Conservation (phyloP, 1,140 invertebrate species). For the Diachasma alloeum region DNA sequence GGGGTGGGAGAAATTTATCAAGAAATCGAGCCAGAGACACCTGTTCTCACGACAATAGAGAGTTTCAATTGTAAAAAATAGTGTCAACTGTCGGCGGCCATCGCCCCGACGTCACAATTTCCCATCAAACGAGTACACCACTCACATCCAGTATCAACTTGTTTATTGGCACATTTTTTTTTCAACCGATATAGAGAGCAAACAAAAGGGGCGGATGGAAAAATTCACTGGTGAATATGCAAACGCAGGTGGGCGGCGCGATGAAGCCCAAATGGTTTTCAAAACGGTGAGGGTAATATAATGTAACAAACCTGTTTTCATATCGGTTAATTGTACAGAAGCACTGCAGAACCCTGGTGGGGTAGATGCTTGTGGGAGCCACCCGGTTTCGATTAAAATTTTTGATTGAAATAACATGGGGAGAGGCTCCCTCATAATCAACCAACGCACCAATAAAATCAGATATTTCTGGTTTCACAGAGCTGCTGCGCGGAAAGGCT, state of each 20-base stretch:
- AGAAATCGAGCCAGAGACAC: not conserved
- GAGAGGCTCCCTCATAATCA: not conserved
- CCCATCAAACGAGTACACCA: not conserved
- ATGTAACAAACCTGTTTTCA: conserved; percentile 45
- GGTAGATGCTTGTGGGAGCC: not conserved
- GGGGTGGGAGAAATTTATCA: not conserved
- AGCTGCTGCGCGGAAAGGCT: no score
- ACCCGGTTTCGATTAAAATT: conserved; percentile 30
- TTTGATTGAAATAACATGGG: conserved; percentile 48
- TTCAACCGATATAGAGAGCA: not conserved
- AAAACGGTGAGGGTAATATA: not conserved
- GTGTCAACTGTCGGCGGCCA: not conserved
- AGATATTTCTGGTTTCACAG: no score
- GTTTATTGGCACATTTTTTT: not conserved
- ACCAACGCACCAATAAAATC: not conserved
- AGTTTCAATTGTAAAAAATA: not conserved
- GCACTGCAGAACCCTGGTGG: not conserved
- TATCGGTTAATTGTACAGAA: conserved; percentile 40
- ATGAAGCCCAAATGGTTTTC: not conserved
- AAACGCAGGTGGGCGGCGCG: not conserved
- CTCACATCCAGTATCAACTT: not conserved
- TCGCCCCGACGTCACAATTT: not conserved
- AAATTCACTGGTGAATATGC: not conserved
- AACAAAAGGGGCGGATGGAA: not conserved
- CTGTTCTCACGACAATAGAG: not conserved